These are phyloP conservation scores for Sander lucioperca DNA, from an alignment of 2,113 vertebrate species.

Conservation along the genomic window DNA sequence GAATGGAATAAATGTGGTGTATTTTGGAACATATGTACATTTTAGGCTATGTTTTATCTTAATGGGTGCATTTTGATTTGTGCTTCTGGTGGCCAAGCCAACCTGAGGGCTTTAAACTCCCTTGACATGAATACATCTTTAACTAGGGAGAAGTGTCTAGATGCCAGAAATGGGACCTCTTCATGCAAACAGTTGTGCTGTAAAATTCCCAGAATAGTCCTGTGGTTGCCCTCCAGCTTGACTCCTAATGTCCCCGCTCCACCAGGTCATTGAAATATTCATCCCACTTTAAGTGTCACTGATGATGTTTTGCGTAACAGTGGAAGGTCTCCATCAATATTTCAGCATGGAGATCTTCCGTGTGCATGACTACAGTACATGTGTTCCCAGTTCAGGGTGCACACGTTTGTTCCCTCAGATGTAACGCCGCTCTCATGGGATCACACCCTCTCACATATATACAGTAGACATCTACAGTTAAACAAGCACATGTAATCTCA, in stretches of 20 bases:
- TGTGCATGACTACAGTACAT: slow-evolving; percentile 29
- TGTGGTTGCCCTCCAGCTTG: slow-evolving; percentile 38
- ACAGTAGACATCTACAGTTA: slow-evolving; percentile 12
- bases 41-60: slow-evolving; percentile 5
- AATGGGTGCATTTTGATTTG: slow-evolving; percentile 1
- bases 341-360: slow-evolving; percentile 50
- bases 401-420: slow-evolving; percentile 27
- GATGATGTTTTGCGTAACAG: slow-evolving; percentile 58
- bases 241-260: slow-evolving; percentile 32
- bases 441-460: slow-evolving; percentile 25
- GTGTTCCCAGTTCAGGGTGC: slow-evolving; percentile 36
- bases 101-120: slow-evolving; percentile 7
- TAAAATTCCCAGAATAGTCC: slow-evolving; percentile 38
- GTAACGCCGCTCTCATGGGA: slow-evolving; percentile 35
- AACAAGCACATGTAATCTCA: slow-evolving; percentile 30
- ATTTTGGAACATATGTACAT: slow-evolving; percentile 17
- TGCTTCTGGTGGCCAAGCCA: slow-evolving; percentile 11
- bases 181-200: slow-evolving; percentile 12
- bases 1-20: background rate
- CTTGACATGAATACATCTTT: slow-evolving; percentile 23
- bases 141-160: slow-evolving; percentile 13
- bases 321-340: slow-evolving; percentile 57
- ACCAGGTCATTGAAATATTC: slow-evolving; percentile 71
- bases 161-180: slow-evolving; percentile 24
- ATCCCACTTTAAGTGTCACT: slow-evolving; percentile 64